Evolutionary conservation across 2,797 vertebrate species (phyloP).

Genomic region (Acrossocheilus wenchowensis): DNA sequence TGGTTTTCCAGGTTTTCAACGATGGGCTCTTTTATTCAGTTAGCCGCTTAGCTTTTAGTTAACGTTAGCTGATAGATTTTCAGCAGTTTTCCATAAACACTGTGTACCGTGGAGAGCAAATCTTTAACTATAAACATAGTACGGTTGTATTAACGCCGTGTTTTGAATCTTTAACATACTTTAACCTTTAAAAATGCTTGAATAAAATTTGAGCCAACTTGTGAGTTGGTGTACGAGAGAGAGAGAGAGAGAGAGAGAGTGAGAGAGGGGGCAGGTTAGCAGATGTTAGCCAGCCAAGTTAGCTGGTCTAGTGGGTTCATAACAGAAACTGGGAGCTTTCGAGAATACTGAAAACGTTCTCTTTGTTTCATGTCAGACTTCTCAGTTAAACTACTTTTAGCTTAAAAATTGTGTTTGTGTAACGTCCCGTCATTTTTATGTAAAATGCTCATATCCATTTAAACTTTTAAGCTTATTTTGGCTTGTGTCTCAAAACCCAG

Average conservation of each 20-base stretch:
- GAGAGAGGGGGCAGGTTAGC: constrained; percentile 25
- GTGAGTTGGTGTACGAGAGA: constrained; percentile 14
- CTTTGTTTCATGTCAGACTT: background rate
- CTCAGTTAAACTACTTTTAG: background rate
- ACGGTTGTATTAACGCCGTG: background rate
- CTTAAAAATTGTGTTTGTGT: background rate
- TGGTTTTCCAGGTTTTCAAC: constrained; percentile 25
- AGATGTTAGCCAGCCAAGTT: constrained; percentile 39
- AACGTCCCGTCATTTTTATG: background rate
- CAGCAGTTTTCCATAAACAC: constrained; percentile 16
- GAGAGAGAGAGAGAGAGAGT: background rate
- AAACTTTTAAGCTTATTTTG: background rate
- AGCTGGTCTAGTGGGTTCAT: constrained; percentile 6
- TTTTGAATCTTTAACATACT: constrained; percentile 12
- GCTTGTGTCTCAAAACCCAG: background rate
- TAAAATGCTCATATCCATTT: background rate
- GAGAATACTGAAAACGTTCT: background rate
- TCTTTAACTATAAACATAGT: background rate
- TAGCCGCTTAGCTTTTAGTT: constrained; percentile 54
- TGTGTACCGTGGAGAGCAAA: background rate
- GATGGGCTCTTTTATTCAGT: constrained; percentile 54
- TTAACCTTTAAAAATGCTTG: background rate
- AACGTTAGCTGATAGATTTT: constrained; percentile 40
- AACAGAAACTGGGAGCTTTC: background rate
- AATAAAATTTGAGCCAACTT: background rate